phyloP scores from a whole-genome alignment of 2,888 invertebrate species.

The Macropis europaea region DNA sequence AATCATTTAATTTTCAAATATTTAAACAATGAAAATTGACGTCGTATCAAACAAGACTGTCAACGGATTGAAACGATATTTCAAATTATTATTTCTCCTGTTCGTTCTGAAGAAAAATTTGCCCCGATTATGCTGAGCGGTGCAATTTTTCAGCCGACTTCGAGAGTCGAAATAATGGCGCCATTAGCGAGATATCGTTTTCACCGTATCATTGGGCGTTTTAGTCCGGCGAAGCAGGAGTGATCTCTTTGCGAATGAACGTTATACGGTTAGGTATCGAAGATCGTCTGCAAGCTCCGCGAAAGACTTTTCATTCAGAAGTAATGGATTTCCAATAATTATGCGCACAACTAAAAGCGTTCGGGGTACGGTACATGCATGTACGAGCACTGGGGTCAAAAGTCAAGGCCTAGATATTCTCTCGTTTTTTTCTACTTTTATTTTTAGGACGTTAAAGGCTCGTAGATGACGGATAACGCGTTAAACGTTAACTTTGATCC shows the following conservation, averaged over 20 bases:
- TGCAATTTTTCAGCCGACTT: too few relatives aligned
- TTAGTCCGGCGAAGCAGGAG: neutral
- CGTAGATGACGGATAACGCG: slow-evolving; percentile 2
- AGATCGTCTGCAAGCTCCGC: neutral
- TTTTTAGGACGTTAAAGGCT: neutral
- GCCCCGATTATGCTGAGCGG: too few relatives aligned
- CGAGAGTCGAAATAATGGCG: too few relatives aligned
- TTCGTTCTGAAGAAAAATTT: too few relatives aligned
- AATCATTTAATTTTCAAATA: too few relatives aligned
- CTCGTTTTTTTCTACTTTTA: neutral
- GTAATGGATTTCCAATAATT: slow-evolving; percentile 57
- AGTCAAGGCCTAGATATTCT: slow-evolving; percentile 21
- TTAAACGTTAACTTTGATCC: slow-evolving; percentile 28
- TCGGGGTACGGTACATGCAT: slow-evolving; percentile 20
- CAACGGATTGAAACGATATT: too few relatives aligned
- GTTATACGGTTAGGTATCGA: neutral
- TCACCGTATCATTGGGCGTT: too few relatives aligned
- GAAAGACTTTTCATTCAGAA: slow-evolving; percentile 40
- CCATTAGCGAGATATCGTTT: too few relatives aligned
- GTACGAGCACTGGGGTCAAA: slow-evolving; percentile 22
- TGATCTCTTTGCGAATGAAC: slow-evolving; percentile 4
- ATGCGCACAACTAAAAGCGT: slow-evolving; percentile 24
- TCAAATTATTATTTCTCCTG: too few relatives aligned
- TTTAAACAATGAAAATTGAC: too few relatives aligned
- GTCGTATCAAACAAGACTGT: too few relatives aligned